Percentiles rank a stretch among this genome's conserved stretches.
These are phyloP conservation scores for Myotis planiceps DNA, from an alignment of 2,797 vertebrate genomes.

Conservation along the genomic window DNA sequence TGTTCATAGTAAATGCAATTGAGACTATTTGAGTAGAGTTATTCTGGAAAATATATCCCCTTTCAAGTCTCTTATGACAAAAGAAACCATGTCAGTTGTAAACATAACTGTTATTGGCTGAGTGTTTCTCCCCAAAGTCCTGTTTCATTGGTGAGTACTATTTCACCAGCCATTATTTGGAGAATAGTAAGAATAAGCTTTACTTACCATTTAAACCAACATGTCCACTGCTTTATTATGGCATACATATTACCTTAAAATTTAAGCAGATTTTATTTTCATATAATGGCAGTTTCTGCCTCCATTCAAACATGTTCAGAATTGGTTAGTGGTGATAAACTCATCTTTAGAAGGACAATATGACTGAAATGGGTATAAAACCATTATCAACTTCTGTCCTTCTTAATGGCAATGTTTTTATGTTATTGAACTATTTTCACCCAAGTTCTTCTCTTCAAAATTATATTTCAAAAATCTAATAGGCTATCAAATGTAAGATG, in stretches of 20 bases:
- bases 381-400: not conserved
- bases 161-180: not conserved
- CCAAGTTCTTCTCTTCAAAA: not conserved
- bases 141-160: not conserved
- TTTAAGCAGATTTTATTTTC: not conserved
- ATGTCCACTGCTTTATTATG: not conserved
- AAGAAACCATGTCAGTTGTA: not conserved
- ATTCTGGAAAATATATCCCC: not conserved
- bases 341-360: not conserved
- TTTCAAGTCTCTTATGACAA: not conserved
- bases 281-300: not conserved
- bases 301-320: constrained; percentile 12
- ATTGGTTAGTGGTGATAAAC: not conserved
- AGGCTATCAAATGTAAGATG: not conserved
- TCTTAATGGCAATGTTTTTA: not conserved
- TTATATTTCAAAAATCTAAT: constrained; percentile 14
- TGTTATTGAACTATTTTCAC: not conserved
- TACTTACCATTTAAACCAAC: not conserved
- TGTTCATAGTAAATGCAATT: not conserved
- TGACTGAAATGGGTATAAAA: not conserved
- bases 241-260: not conserved
- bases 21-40: not conserved
- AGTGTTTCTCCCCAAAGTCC: not conserved
- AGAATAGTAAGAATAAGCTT: not conserved
- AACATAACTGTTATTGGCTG: not conserved